phyloP scores from a whole-genome alignment of 1,140 invertebrate species.

The Cydia pomonella region DNA sequence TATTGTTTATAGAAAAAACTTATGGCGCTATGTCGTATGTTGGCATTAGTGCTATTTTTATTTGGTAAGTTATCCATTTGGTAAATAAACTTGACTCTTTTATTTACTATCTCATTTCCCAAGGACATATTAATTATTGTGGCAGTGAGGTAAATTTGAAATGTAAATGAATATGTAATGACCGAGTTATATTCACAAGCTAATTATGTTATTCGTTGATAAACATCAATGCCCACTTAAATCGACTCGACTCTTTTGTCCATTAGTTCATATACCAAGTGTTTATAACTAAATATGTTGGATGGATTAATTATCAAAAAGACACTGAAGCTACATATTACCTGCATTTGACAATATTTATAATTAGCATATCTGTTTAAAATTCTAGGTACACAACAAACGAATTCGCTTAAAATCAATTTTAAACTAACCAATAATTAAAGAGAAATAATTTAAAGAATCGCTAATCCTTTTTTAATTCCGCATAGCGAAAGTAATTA shows the following conservation, averaged over 20 bases:
- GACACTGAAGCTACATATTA: too few relatives aligned
- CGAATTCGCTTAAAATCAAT: not conserved
- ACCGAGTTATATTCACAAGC: not conserved
- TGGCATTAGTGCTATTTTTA: not conserved
- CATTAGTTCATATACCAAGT: too few relatives aligned
- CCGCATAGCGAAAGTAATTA: conserved; percentile 67
- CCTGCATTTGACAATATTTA: too few relatives aligned
- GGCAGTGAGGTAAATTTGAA: not conserved
- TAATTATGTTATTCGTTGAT: not conserved
- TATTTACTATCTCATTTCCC: not conserved
- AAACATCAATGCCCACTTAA: not conserved
- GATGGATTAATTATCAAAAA: too few relatives aligned
- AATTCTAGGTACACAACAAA: not conserved
- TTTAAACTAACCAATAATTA: not conserved
- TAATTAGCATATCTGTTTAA: too few relatives aligned
- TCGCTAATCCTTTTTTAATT: conserved; percentile 23
- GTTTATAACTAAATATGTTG: too few relatives aligned
- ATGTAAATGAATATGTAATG: not conserved
- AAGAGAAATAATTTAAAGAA: not conserved
- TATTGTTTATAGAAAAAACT: conserved; percentile 28
- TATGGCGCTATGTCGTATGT: not conserved
- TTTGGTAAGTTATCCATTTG: conserved; percentile 1
- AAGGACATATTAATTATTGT: not conserved
- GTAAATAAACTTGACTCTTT: conserved; percentile 4
- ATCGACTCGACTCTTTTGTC: not conserved